phyloP scores from a whole-genome alignment of 2,888 invertebrate genomes.

The Apamea monoglypha region DNA sequence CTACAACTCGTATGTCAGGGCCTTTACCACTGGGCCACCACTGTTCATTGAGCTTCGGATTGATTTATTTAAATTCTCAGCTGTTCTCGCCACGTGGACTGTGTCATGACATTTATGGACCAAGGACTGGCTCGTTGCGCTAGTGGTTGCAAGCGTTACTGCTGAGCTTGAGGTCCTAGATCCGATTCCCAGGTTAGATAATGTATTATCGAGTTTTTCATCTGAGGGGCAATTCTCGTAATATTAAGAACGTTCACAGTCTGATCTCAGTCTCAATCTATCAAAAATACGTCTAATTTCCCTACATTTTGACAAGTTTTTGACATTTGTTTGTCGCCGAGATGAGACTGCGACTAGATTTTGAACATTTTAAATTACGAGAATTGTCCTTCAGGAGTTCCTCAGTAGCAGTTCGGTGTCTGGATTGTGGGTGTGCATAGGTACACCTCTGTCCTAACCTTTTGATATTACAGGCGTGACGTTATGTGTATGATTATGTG shows the following conservation, averaged over 20 bases:
- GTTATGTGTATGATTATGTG: background rate
- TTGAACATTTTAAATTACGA: no score
- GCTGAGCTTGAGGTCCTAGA: background rate
- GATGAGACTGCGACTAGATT: no score
- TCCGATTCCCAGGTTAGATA: background rate
- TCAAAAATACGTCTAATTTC: no score
- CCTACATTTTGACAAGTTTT: no score
- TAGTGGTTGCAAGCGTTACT: background rate
- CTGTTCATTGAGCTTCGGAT: no score
- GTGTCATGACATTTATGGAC: background rate
- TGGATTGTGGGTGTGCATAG: background rate
- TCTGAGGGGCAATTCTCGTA: no score
- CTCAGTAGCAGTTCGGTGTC: no score
- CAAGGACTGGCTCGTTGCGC: background rate
- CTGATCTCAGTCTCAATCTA: no score
- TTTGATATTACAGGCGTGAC: background rate
- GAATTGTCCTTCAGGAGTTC: background rate
- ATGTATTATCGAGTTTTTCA: background rate
- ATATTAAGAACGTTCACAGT: no score
- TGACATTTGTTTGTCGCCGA: no score
- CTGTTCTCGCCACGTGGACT: background rate
- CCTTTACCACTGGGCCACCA: no score
- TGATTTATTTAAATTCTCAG: background rate
- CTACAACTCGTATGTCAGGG: no score
- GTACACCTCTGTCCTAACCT: background rate